phyloP scores from a whole-genome alignment of 2,888 invertebrate genomes.

The Hylaea fasciaria region DNA sequence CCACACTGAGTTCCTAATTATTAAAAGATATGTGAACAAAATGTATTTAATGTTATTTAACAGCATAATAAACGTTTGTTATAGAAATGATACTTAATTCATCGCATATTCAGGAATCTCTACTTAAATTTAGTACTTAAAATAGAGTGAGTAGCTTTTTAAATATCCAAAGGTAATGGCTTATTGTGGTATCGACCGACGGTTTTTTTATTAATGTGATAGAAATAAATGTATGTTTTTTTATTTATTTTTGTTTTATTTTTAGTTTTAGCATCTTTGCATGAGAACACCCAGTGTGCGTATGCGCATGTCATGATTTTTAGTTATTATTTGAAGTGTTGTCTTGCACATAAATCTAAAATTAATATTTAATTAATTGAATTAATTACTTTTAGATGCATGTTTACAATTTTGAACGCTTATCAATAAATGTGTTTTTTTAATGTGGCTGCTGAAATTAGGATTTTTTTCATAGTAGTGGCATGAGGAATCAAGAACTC shows the following conservation, averaged over 20 bases:
- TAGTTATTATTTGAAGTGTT: background rate
- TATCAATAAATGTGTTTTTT: too few species aligned
- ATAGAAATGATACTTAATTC: constrained; percentile 41
- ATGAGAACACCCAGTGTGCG: constrained; percentile 38
- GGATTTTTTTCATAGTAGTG: background rate
- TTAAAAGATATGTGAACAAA: constrained; percentile 24
- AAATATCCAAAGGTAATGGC: constrained; percentile 70
- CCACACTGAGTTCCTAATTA: constrained; percentile 73
- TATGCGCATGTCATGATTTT: constrained; percentile 19
- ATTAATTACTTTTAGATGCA: too few species aligned
- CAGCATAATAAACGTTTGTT: constrained; percentile 42
- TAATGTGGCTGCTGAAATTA: too few species aligned
- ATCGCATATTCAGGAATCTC: constrained; percentile 67
- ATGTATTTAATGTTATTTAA: constrained; percentile 17
- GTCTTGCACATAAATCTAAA: too few species aligned
- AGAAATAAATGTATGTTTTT: constrained; percentile 78
- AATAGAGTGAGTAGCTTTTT: constrained; percentile 62
- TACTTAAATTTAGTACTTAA: constrained; percentile 82
- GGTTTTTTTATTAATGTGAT: constrained; percentile 65
- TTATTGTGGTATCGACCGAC: constrained; percentile 57
- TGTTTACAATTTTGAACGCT: too few species aligned
- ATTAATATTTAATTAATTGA: too few species aligned
- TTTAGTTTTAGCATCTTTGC: constrained; percentile 72
- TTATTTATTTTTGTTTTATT: constrained; percentile 76
- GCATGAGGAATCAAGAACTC: constrained; percentile 2